Evolutionary conservation across 2,113 vertebrate genomes (phyloP).

Genomic region (Malaclemys terrapin): DNA sequence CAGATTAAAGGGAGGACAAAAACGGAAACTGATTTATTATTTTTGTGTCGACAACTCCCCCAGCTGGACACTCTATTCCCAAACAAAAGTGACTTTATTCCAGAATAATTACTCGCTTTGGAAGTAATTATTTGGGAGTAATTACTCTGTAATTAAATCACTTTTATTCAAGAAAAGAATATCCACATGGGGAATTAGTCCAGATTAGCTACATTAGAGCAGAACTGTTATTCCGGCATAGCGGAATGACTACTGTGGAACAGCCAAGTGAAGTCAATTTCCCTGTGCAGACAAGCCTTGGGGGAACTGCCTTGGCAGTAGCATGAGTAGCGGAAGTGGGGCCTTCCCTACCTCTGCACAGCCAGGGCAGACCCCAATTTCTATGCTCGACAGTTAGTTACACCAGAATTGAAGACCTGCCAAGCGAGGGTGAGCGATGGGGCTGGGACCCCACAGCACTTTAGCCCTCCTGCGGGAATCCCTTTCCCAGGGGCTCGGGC

Average conservation of each 20-base stretch:
- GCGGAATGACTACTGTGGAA: no score
- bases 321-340: background rate
- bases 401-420: background rate
- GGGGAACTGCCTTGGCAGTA: background rate
- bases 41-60: background rate
- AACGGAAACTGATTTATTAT: background rate
- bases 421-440: background rate
- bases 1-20: background rate
- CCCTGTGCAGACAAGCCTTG: background rate
- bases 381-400: background rate
- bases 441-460: background rate
- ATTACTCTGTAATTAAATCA: background rate
- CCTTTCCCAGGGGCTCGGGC: no score
- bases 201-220: background rate
- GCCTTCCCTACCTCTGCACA: background rate
- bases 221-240: background rate
- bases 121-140: background rate
- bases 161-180: background rate
- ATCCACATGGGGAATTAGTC: background rate
- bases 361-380: background rate
- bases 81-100: background rate
- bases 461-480: background rate
- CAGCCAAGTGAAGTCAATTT: background rate
- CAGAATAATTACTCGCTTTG: background rate
- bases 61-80: background rate